Base-by-base conservation (phyloP, 2,113 vertebrate species). In the Phodopus roborovskii region DNA sequence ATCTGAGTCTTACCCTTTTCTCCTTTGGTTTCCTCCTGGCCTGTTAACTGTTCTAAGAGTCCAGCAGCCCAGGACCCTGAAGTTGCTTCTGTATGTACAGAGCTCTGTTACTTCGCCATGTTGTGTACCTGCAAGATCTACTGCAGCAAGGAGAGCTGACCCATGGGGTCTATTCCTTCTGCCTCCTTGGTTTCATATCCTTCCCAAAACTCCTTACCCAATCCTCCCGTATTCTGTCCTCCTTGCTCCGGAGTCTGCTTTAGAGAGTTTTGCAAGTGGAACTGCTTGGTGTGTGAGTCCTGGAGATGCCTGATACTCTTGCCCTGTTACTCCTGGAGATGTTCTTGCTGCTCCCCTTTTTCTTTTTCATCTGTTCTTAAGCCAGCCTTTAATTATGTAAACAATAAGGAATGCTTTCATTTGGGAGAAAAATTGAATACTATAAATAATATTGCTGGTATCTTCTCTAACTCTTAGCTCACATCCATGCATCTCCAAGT, bases 1-100 rank as follows among this genome's bases (percentile, higher is more conserved):
- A 3, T 28, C 22, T 2, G 20, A 22, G 5, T 28, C 0, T 36
- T 60, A 22, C 0, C 0, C 15, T 42, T 12, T n/a, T 22, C 11
- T 70, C 16, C 11, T 42, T 22, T 39, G 42, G 87, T 12, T 45
- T 53, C 22, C 16, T 26, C 15, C 28, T 22, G 0, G 6, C 26
- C 39, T 28, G 16, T 7, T 19, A 7, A 3, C 13, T 12, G 1
- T 1, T 2, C 50, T 22, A 5, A 16, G 26, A 30, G 16, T 1
- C 28, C 16, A 39, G 5, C 15, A 64, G 8, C 19, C 45, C 82
- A 36, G 26, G 39, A 28, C 3, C 30, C 36, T 26, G 8, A 1
- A 60, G 3, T 24, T 33, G n/a, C 13, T 1, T 60, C 9, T 15
- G 53, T 6, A 15, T 39, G 24, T 26, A 33, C 24, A 33, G 22